Percentiles rank a stretch among this genome's conserved stretches.
phyloP scores from a whole-genome alignment of 2,888 invertebrate genomes.

The Tipula helvola region DNA sequence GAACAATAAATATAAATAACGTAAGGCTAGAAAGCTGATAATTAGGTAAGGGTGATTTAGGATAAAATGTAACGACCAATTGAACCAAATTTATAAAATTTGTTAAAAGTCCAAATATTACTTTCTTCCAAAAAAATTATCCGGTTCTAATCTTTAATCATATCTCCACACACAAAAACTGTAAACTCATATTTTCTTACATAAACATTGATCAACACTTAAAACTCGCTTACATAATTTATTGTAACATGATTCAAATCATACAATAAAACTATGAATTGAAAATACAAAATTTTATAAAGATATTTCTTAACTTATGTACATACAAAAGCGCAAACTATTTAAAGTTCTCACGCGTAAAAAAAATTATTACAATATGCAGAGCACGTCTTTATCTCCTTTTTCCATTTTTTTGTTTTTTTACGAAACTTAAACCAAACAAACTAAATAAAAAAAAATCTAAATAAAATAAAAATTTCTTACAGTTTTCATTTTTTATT shows the following conservation, averaged over 20 bases:
- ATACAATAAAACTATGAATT: neutral
- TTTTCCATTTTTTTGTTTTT: neutral
- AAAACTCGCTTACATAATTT: neutral
- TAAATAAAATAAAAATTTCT: neutral
- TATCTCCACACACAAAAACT: neutral
- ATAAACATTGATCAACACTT: neutral
- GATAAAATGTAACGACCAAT: no score
- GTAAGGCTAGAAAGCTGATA: no score
- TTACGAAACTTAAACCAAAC: neutral
- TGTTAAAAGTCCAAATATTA: neutral
- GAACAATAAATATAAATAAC: no score
- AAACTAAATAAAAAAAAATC: neutral
- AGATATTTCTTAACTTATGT: neutral
- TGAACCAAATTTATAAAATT: no score
- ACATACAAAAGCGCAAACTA: neutral
- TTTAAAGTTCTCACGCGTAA: conserved; percentile 4
- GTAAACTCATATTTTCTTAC: neutral
- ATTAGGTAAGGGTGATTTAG: no score
- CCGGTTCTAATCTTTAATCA: neutral
- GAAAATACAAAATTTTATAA: neutral
- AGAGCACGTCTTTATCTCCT: neutral
- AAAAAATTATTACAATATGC: neutral
- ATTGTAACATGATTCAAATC: neutral
- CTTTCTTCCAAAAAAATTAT: neutral
- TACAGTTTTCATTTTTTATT: neutral